Conservation (phyloP, 2,797 vertebrate species). For the Myotis planiceps region DNA sequence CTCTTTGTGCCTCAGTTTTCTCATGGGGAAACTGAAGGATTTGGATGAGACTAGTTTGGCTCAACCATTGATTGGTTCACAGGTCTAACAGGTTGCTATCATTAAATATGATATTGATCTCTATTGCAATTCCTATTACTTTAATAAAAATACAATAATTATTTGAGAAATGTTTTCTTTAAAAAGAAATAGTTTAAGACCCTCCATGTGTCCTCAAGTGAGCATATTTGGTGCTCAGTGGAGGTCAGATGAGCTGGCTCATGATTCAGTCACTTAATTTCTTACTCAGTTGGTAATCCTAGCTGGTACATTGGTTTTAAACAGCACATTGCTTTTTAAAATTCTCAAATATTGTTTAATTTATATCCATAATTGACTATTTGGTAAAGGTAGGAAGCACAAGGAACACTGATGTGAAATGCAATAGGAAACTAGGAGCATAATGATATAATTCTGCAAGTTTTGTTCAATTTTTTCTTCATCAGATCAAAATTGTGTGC, state of each 20-base stretch:
- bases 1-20: no score
- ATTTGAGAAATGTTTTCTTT: neutral
- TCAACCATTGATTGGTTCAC: neutral
- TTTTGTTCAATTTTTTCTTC: slow-evolving; percentile 76
- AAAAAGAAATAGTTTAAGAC: neutral
- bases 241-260: neutral
- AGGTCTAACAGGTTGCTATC: neutral
- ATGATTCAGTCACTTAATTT: neutral
- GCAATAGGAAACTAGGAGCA: slow-evolving; percentile 72
- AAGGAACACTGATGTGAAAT: slow-evolving; percentile 70
- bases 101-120: neutral
- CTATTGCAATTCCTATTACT: neutral
- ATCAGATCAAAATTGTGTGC: slow-evolving; percentile 73
- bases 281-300: slow-evolving; percentile 13
- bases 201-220: neutral
- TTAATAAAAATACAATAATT: neutral
- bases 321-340: slow-evolving; percentile 39
- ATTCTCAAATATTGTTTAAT: slow-evolving; percentile 68
- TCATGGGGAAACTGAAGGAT: no score
- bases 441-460: slow-evolving; percentile 76
- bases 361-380: slow-evolving; percentile 71
- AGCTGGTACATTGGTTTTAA: slow-evolving; percentile 36
- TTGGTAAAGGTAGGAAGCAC: slow-evolving; percentile 72
- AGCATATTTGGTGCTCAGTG: neutral
- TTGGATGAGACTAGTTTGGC: neutral